Conservation (phyloP, 2,888 invertebrate genomes). For the Didymodactylos carnosus region DNA sequence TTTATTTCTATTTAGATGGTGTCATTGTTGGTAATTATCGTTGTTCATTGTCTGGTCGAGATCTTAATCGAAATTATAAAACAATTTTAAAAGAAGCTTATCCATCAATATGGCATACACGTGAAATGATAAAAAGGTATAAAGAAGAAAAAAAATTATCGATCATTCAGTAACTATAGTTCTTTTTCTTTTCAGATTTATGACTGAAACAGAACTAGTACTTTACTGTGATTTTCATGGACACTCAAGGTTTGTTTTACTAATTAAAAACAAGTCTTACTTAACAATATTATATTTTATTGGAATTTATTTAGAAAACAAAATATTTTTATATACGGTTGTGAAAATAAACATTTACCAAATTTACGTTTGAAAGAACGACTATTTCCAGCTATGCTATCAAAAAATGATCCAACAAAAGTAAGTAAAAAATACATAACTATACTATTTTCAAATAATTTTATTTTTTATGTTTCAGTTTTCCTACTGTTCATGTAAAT, state of each 20-base stretch:
- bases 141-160: not conserved
- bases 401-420: slow-evolving; percentile 30
- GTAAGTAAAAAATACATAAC: slow-evolving; percentile 12
- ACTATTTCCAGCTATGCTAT: slow-evolving; percentile 73
- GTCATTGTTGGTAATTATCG: slow-evolving; percentile 48
- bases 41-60: slow-evolving; percentile 33
- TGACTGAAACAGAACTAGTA: slow-evolving; percentile 21
- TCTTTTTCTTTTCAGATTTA: not conserved
- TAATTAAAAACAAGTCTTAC: no score
- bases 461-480: slow-evolving; percentile 42
- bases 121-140: slow-evolving; percentile 32
- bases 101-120: slow-evolving; percentile 32
- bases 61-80: slow-evolving; percentile 34
- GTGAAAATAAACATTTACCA: slow-evolving; percentile 41
- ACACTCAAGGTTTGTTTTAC: no score
- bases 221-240: slow-evolving; percentile 34
- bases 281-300: no score
- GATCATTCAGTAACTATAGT: no score
- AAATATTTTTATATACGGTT: slow-evolving; percentile 35
- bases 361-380: slow-evolving; percentile 66
- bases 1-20: no score
- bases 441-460: slow-evolving; percentile 7
- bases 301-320: slow-evolving; percentile 28
- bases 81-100: slow-evolving; percentile 32
- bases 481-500: slow-evolving; percentile 77